phyloP scores from a whole-genome alignment of 2,888 invertebrate genomes.

The Caenorhabditis macrosperma region DNA sequence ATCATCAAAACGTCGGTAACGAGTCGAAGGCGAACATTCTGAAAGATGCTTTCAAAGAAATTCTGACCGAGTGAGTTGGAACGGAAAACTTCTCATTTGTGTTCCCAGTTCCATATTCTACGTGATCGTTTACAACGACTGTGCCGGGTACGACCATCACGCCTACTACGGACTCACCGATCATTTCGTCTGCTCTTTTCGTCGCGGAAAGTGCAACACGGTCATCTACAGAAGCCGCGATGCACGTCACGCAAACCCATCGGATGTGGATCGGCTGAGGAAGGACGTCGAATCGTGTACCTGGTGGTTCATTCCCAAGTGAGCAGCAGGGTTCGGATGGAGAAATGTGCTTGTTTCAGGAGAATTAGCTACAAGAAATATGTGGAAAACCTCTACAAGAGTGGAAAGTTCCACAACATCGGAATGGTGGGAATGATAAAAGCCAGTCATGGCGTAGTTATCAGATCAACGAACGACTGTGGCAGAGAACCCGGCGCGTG shows the following conservation, averaged over 20 bases:
- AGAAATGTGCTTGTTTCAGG: not conserved
- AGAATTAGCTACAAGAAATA: not conserved
- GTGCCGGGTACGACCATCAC: conserved; percentile 14
- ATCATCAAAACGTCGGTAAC: conserved; percentile 6
- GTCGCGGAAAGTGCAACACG: conserved; percentile 26
- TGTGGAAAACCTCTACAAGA: not conserved
- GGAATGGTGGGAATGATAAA: not conserved
- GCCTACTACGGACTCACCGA: not conserved
- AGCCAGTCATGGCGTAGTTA: not conserved
- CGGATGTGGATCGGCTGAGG: not conserved
- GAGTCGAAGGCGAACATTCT: conserved; percentile 7
- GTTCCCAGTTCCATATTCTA: conserved; percentile 17
- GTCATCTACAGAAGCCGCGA: conserved; percentile 21
- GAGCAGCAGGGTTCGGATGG: not conserved
- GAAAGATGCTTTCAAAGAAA: not conserved
- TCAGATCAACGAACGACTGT: not conserved
- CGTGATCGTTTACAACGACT: conserved; percentile 19
- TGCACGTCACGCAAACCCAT: not conserved
- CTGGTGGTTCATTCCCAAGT: not conserved
- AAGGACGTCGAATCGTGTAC: not conserved
- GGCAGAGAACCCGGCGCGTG: not conserved
- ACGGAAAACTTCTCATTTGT: not conserved
- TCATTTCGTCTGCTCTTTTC: conserved; percentile 10
- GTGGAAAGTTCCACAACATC: not conserved
- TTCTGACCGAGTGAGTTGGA: conserved; percentile 16